These are phyloP conservation scores for Pseudopodoces humilis DNA, from an alignment of 2,113 vertebrate genomes.

Conservation along the genomic window DNA sequence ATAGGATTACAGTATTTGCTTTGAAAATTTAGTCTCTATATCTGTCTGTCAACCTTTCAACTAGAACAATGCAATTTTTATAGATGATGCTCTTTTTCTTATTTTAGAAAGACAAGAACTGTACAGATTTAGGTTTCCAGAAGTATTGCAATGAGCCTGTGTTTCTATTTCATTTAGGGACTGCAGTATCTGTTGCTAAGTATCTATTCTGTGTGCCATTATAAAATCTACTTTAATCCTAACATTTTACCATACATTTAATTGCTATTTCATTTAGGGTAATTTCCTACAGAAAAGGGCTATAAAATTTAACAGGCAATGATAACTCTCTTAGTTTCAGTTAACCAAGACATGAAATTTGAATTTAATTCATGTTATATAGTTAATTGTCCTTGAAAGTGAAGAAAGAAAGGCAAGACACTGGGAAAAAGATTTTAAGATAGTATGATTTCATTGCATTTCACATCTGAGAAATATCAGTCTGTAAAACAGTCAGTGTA, in stretches of 20 bases:
- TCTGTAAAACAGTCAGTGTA: background rate
- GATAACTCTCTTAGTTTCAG: constrained; percentile 32
- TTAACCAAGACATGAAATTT: constrained; percentile 34
- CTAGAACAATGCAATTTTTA: background rate
- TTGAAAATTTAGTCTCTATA: background rate
- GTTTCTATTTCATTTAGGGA: background rate
- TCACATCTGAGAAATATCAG: background rate
- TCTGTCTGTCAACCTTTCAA: background rate
- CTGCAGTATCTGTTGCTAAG: background rate
- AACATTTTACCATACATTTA: constrained; percentile 1
- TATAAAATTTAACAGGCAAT: constrained; percentile 52
- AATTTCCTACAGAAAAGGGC: background rate
- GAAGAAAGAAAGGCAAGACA: background rate
- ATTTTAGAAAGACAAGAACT: background rate
- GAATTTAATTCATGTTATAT: background rate
- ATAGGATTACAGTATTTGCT: background rate
- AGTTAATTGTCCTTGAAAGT: constrained; percentile 39
- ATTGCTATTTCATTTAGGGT: constrained; percentile 39
- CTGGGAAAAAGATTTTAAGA: background rate
- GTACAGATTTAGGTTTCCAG: background rate
- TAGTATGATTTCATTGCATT: background rate
- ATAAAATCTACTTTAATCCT: background rate
- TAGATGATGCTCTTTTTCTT: background rate
- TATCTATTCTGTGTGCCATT: background rate
- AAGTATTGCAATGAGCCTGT: background rate